Evolutionary conservation across 1,140 invertebrate species (phyloP).

Genomic region (Lanistes nyassanus): DNA sequence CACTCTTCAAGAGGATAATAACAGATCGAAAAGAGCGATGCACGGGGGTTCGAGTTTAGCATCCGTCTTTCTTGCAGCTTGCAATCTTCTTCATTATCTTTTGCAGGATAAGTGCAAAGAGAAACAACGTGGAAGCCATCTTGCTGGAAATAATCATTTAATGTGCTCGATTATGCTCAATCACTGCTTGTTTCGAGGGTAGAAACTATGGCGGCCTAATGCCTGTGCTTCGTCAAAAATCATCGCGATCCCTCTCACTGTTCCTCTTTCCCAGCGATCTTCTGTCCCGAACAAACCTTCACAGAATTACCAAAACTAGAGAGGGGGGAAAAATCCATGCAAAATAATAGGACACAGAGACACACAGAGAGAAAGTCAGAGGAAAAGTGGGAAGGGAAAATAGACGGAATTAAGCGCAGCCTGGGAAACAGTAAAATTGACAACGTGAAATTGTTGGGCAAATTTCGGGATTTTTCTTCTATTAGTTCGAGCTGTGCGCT

Average conservation of each 20-base stretch:
- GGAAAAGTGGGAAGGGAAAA: constrained; percentile 22
- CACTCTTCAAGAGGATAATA: no score
- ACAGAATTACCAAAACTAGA: constrained; percentile 16
- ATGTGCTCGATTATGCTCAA: constrained; percentile 28
- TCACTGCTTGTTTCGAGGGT: constrained; percentile 5
- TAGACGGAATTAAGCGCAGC: constrained; percentile 26
- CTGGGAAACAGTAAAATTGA: constrained; percentile 21
- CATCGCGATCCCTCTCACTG: no score
- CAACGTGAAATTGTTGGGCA: constrained; percentile 30
- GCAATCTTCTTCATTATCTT: constrained; percentile 17
- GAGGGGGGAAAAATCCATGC: constrained; percentile 20
- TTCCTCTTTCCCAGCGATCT: no score
- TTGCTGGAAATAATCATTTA: constrained; percentile 28
- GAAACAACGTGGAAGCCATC: constrained; percentile 7
- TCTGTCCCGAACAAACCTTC: no score
- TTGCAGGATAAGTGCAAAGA: constrained; percentile 4
- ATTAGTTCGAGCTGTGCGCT: no score
- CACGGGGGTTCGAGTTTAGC: no score
- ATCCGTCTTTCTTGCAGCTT: neutral
- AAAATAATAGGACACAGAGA: constrained; percentile 15
- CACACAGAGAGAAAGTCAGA: constrained; percentile 11
- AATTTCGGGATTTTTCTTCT: constrained; percentile 25
- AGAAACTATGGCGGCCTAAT: no score
- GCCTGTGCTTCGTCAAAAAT: no score
- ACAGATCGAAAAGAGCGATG: no score